Percentiles rank a stretch among this genome's conserved stretches.
phyloP scores from a whole-genome alignment of 2,888 invertebrate genomes.

The Eurois occulta region DNA sequence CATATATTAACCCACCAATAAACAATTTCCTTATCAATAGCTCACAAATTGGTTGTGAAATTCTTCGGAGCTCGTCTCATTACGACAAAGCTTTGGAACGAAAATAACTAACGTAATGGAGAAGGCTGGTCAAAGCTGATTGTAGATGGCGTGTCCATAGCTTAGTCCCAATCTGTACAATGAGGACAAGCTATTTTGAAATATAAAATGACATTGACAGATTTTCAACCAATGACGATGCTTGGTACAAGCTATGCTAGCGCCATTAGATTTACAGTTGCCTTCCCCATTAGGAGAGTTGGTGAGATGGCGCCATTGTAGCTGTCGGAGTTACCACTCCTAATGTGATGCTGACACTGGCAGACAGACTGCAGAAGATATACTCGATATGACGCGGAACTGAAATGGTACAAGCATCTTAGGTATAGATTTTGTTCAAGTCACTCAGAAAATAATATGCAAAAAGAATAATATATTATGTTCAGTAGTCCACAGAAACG shows the following conservation, averaged over 20 bases:
- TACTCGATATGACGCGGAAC: neutral
- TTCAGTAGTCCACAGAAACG: neutral
- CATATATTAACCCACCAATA: slow-evolving; percentile 14
- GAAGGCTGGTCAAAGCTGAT: no score
- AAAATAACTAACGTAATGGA: slow-evolving; percentile 35
- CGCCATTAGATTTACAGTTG: no score
- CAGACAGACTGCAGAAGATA: neutral
- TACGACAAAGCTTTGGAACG: slow-evolving; percentile 29
- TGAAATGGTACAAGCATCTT: neutral
- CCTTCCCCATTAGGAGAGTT: slow-evolving; percentile 35
- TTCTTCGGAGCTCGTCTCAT: slow-evolving; percentile 22
- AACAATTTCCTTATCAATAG: slow-evolving; percentile 18
- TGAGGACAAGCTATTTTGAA: no score
- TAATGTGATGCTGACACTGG: neutral
- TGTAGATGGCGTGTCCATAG: no score
- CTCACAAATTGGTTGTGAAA: slow-evolving; percentile 24
- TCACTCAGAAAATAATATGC: neutral
- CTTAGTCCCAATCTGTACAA: no score
- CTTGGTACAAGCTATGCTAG: no score
- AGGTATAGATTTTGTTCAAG: neutral
- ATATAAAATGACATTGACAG: no score
- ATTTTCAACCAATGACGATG: no score
- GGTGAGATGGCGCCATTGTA: slow-evolving; percentile 8
- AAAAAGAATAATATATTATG: neutral
- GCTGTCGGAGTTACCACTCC: neutral